Evolutionary conservation across 2,113 vertebrate genomes (phyloP).

Genomic region (Pteruthius melanotis): DNA sequence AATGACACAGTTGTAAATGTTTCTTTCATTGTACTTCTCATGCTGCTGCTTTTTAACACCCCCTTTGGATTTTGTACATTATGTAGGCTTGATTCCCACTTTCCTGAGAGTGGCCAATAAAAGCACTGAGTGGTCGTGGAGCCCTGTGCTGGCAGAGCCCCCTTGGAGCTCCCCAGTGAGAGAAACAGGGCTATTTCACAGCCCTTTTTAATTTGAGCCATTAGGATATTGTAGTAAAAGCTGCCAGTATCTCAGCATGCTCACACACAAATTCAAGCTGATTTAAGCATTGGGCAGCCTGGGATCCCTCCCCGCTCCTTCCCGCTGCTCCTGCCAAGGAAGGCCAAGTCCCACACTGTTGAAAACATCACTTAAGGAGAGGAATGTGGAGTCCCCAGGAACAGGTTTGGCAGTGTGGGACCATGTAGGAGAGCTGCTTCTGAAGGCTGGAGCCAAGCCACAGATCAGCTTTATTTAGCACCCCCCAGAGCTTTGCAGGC

Average conservation of each 20-base stretch:
- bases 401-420: background rate
- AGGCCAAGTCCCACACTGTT: fast-evolving
- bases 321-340: fast-evolving
- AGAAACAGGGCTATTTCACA: background rate
- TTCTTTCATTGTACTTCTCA: background rate
- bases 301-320: background rate
- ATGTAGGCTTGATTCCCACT: background rate
- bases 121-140: background rate
- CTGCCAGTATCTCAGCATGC: background rate
- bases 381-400: background rate
- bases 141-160: background rate
- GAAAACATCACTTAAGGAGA: background rate
- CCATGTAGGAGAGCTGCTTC: background rate
- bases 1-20: background rate
- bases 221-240: background rate
- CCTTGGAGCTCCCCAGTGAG: background rate
- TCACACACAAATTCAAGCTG: background rate
- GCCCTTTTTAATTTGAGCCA: background rate
- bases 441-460: background rate
- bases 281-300: background rate
- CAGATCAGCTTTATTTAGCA: background rate
- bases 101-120: background rate
- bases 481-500: background rate
- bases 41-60: background rate
- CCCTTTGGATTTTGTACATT: background rate